phyloP scores from a whole-genome alignment of 2,797 vertebrate species.

The Pseudochromis fuscus region DNA sequence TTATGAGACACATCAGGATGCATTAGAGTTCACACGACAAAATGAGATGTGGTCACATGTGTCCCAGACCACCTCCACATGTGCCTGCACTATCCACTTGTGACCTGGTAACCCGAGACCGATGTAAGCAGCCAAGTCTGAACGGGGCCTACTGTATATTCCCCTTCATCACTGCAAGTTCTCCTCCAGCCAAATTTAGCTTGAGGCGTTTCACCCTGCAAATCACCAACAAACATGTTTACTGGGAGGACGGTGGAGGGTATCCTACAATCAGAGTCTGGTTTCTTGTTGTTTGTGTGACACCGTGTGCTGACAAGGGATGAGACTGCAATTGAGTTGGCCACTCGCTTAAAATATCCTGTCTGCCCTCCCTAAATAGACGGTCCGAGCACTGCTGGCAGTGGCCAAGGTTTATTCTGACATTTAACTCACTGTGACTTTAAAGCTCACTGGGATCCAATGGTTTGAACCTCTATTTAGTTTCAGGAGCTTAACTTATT shows the following conservation, averaged over 20 bases:
- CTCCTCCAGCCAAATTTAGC: too few species aligned
- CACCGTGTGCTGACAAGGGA: slow-evolving; percentile 2
- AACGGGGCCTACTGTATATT: too few species aligned
- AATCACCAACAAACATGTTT: slow-evolving; percentile 2
- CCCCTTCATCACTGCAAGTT: too few species aligned
- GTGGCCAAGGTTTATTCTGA: slow-evolving; percentile 34
- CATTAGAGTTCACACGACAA: too few species aligned
- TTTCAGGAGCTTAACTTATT: slow-evolving; percentile 44
- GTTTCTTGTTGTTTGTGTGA: not conserved
- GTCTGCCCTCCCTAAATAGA: slow-evolving; percentile 26
- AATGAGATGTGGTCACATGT: too few species aligned
- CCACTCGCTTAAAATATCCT: slow-evolving; percentile 43
- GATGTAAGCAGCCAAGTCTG: too few species aligned
- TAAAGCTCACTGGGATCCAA: not conserved
- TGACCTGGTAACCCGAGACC: too few species aligned
- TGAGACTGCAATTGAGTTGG: slow-evolving; percentile 6
- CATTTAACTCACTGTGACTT: slow-evolving; percentile 7
- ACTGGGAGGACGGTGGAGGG: not conserved
- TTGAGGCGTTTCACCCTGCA: not conserved
- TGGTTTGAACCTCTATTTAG: not conserved
- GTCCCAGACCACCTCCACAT: too few species aligned
- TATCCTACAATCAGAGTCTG: not conserved
- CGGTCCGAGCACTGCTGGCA: slow-evolving; percentile 41
- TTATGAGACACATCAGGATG: too few species aligned
- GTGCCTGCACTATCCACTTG: too few species aligned